These are phyloP conservation scores for Natrix natrix DNA, from an alignment of 2,797 vertebrate species.

Conservation along the genomic window DNA sequence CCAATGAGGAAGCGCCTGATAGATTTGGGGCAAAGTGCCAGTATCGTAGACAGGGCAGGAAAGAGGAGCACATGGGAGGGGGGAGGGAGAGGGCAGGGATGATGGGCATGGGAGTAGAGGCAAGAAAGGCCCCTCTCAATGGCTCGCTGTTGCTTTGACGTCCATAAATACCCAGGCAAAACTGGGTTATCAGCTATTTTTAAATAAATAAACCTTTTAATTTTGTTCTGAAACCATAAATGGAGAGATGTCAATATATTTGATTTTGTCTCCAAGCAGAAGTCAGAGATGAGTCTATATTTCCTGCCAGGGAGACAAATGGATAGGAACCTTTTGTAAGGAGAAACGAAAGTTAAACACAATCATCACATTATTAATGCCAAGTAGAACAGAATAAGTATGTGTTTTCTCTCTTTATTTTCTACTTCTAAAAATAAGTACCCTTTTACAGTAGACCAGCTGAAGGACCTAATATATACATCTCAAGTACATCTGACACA, in stretches of 20 bases:
- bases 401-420: not conserved
- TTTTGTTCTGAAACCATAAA: not conserved
- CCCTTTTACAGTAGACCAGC: not conserved
- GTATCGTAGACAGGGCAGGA: too few relatives aligned
- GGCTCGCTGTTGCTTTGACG: too few relatives aligned
- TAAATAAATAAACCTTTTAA: not conserved
- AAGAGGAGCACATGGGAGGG: too few relatives aligned
- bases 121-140: too few relatives aligned
- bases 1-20: too few relatives aligned
- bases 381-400: not conserved
- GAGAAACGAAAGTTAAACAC: not conserved
- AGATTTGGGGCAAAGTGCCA: too few relatives aligned
- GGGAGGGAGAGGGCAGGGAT: too few relatives aligned
- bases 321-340: not conserved
- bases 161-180: too few relatives aligned
- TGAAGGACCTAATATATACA: not conserved
- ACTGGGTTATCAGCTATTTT: too few relatives aligned
- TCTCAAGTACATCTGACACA: not conserved
- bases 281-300: not conserved
- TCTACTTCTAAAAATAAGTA: not conserved
- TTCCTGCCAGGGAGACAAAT: not conserved
- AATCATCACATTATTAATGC: not conserved
- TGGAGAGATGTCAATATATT: not conserved
- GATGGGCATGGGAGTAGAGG: too few relatives aligned
- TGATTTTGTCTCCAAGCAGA: not conserved